These are phyloP conservation scores for Linepithema humile DNA, from an alignment of 1,140 invertebrate genomes.

Conservation along the genomic window DNA sequence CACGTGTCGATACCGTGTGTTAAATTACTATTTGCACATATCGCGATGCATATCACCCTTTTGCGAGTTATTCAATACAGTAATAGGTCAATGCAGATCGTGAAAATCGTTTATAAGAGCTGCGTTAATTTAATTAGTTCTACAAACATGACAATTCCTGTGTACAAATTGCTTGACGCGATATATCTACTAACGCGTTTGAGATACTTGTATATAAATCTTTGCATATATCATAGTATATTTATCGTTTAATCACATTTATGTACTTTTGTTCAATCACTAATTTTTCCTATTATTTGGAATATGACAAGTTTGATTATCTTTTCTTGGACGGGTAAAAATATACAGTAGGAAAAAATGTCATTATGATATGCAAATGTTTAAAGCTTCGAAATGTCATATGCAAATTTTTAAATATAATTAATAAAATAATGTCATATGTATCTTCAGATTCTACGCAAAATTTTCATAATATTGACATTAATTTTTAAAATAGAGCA, in stretches of 20 bases:
- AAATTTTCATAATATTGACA: neutral
- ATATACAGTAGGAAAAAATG: neutral
- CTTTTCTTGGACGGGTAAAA: neutral
- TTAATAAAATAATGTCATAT: neutral
- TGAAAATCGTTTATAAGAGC: slow-evolving; percentile 31
- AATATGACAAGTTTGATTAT: neutral
- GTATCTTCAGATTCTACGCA: neutral
- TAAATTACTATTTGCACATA: slow-evolving; percentile 24
- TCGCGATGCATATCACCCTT: neutral
- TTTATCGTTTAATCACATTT: slow-evolving; percentile 30
- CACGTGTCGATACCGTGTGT: slow-evolving; percentile 25
- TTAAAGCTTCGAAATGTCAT: neutral
- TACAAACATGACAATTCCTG: slow-evolving; percentile 35
- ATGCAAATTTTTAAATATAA: neutral
- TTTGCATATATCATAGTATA: neutral
- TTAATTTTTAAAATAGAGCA: neutral
- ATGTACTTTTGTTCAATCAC: neutral
- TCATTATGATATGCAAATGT: neutral
- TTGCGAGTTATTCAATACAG: slow-evolving; percentile 12
- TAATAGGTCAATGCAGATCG: slow-evolving; percentile 30
- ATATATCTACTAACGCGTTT: slow-evolving; percentile 18
- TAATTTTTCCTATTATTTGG: neutral
- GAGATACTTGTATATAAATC: slow-evolving; percentile 19
- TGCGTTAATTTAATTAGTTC: slow-evolving; percentile 45
- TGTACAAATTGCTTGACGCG: neutral